Conservation (phyloP, 2,888 invertebrate species). For the Torymus aiolomorphi region DNA sequence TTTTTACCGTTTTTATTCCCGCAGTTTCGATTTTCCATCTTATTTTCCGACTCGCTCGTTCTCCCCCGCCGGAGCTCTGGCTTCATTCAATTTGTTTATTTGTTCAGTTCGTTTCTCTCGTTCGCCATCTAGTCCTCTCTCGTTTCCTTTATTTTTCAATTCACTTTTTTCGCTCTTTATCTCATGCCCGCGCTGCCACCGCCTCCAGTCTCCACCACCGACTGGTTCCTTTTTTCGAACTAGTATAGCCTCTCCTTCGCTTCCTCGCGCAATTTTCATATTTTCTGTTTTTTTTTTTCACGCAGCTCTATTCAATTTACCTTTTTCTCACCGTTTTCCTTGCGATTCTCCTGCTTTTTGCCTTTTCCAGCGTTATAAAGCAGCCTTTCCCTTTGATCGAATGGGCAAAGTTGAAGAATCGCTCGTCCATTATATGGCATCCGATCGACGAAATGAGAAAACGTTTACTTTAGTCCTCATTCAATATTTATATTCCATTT, state of each 20-base stretch:
- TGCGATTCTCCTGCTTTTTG: not conserved
- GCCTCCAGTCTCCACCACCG: not conserved
- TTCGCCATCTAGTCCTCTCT: conserved; percentile 43
- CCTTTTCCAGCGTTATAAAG: too few relatives aligned
- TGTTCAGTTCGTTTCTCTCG: conserved; percentile 43
- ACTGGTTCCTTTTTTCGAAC: not conserved
- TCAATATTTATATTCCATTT: conserved; percentile 37
- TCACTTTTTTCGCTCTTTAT: conserved; percentile 29
- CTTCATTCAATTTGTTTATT: conserved; percentile 56
- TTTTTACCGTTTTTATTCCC: conserved; percentile 35
- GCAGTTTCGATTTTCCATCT: conserved; percentile 57
- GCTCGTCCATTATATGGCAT: not conserved
- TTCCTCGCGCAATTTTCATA: conserved; percentile 30
- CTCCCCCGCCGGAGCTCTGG: conserved; percentile 1
- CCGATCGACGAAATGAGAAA: not conserved
- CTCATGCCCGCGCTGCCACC: not conserved
- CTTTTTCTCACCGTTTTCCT: not conserved
- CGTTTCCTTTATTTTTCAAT: conserved; percentile 47
- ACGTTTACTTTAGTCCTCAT: conserved; percentile 17
- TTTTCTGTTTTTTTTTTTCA: conserved; percentile 30
- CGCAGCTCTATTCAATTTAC: conserved; percentile 19
- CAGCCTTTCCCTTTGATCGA: not conserved
- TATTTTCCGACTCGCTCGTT: conserved; percentile 14
- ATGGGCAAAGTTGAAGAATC: not conserved
- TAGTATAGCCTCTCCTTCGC: not conserved